Evolutionary conservation across 2,797 vertebrate genomes (phyloP).

Genomic region (Enteromius treurensis): DNA sequence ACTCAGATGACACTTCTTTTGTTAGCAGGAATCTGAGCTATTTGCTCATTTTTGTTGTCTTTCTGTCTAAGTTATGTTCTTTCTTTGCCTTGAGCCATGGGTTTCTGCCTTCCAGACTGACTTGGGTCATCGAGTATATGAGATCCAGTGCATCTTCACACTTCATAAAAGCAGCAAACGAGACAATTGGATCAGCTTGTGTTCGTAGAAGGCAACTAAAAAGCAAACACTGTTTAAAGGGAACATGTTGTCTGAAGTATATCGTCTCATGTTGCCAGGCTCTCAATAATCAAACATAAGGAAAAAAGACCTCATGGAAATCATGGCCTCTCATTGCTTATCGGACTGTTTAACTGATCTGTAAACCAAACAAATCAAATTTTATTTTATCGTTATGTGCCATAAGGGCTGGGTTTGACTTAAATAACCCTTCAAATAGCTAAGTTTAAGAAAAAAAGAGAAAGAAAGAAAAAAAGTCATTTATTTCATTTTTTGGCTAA

Average conservation of each 20-base stretch:
- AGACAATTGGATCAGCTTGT: slow-evolving; percentile 32
- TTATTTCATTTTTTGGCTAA: background rate
- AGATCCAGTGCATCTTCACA: slow-evolving; percentile 57
- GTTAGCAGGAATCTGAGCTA: slow-evolving; percentile 66
- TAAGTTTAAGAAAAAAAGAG: background rate
- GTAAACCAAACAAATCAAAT: background rate
- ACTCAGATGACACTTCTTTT: slow-evolving; percentile 57
- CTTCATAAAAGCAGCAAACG: slow-evolving; percentile 57
- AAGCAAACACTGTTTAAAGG: slow-evolving; percentile 4
- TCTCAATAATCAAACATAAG: background rate
- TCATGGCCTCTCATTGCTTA: background rate
- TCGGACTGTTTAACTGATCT: background rate
- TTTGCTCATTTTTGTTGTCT: slow-evolving; percentile 56
- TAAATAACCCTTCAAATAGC: background rate
- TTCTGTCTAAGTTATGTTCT: slow-evolving; percentile 63
- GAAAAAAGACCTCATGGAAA: background rate
- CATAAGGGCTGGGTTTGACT: background rate
- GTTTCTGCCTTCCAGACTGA: slow-evolving; percentile 50
- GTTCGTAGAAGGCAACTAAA: slow-evolving; percentile 15
- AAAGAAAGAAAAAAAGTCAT: background rate
- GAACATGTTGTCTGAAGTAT: no score
- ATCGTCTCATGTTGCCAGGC: background rate
- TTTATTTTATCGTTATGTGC: background rate
- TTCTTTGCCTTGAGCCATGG: slow-evolving; percentile 50
- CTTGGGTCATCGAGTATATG: slow-evolving; percentile 57